Conservation (phyloP, 1,140 invertebrate species). For the Reticulitermes speratus region DNA sequence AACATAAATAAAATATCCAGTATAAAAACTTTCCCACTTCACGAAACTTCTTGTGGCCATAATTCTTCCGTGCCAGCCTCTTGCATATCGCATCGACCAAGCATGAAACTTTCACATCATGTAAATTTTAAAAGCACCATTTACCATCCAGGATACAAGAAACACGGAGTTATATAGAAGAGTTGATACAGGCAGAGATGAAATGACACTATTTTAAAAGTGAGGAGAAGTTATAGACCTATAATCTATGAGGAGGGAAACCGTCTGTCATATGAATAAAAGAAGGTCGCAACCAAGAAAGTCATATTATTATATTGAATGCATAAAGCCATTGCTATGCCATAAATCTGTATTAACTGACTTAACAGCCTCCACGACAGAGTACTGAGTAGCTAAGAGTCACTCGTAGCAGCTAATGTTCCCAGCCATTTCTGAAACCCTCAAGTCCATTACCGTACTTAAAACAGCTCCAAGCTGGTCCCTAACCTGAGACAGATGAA, state of each 20-base stretch:
- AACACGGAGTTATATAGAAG: not conserved
- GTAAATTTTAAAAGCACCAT: constrained; percentile 24
- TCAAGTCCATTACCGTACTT: no score
- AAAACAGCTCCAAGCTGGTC: no score
- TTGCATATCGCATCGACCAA: not conserved
- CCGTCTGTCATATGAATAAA: no score
- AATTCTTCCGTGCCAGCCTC: not conserved
- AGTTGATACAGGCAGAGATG: not conserved
- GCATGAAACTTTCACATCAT: constrained; percentile 11
- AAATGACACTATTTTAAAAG: not conserved
- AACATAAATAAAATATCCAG: not conserved
- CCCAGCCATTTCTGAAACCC: no score
- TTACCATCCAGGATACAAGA: not conserved
- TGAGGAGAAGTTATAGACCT: not conserved
- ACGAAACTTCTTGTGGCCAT: constrained; percentile 2
- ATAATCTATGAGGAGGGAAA: not conserved
- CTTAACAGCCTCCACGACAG: no score
- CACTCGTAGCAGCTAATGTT: no score
- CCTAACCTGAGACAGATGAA: no score
- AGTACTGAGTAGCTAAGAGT: no score
- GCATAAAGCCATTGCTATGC: no score
- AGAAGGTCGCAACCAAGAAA: no score
- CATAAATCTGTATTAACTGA: no score
- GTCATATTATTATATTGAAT: no score
- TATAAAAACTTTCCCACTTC: constrained; percentile 5